Evolutionary conservation across 2,797 vertebrate genomes (phyloP), one percentile per base, ranked within the genome.

Genomic region (Pseudocheirus occidentalis): DNA sequence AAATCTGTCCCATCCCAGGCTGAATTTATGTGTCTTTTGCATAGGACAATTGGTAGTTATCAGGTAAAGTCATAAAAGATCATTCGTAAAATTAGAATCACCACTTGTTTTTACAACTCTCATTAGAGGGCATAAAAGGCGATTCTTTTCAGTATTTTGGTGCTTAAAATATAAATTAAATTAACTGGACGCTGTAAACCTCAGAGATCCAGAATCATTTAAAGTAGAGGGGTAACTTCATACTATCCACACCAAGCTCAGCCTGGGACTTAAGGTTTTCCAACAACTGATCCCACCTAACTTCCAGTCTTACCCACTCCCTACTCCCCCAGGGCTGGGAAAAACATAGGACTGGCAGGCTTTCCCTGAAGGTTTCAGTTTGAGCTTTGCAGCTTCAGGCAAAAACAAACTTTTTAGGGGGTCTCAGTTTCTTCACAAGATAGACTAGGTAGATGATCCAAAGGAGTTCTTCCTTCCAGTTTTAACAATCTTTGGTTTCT

Each of bases 21-120:
- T 97, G 96, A 97, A 97, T 97, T 93, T 97, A 97, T 57, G 95
- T 9, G 52, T 90, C 34, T 95, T 96, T 95, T 56, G 92, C 96
- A 94, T 73, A 46, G 59, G 96, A 97, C 95, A 87, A 93, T 81
- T 90, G 89, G 96, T 94, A 81, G 95, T 93, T 92, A 97, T 95
- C 97, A 97, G 97, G 96, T 96, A 95, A 46, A 97, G 97, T 97
- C 97, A 97, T 98, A 98, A 97, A 98, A 94, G 81, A 94, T 94
- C 95, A 95, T 97, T 97, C 96, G 93, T 94, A 98, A 97, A 97
- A 97, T 96, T 93, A 98, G 95, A 97, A 91, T 95, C 97, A 94
- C 96, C 93, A 93, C 96, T 97, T 96, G 95, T 95, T 98, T 98
- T 97, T 97, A 98, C 57, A 96, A 95, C 95, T 55, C 96, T 98